Evolutionary conservation across 2,113 vertebrate genomes (phyloP), one percentile per base, ranked within the genome.

Genomic region (Phasianus colchicus): DNA sequence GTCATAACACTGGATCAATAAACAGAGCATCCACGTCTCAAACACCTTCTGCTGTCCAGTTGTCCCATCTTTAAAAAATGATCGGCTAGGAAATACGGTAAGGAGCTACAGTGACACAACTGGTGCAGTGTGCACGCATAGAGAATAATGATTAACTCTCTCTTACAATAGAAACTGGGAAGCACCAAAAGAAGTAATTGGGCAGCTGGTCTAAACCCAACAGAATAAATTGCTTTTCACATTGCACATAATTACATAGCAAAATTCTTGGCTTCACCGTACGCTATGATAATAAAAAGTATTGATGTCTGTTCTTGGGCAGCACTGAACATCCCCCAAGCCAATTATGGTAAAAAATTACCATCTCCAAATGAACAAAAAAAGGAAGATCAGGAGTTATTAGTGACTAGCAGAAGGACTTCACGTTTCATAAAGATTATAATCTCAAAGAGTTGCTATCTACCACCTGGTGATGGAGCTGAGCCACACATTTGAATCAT

Each of bases 141-240:
- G 61, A 65, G 83, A 86, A 81, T 22, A 91, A 36, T 71, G 73
- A 86, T 48, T 84, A 77, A 40, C 30, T 55, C 45, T 75, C 84
- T 60, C 88, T 87, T 67, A 83, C 66, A 89, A 89, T 25, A 91
- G 82, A 72, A 89, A 60, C 74, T 58, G 42, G 63, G 52, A 91
- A 93, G 38, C 0, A 1, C 43, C 54, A 79, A 64, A 78, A 80
- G 76, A 86, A 85, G 76, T 87, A 88, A 85, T 69, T 91, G 9
- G 21, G 47, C 63, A 92, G 84, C 61, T 89, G 78, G 57, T 87
- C 82, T 82, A 55, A 91, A 85, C 58, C 52, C 32, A 75, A 64
- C 38, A n/a, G 74, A 91, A 94, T 74, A 87, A 89, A 91, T 92
- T 87, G 36, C 74, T 91, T 85, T 78, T 78, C 74, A 78, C 74